Conservation (phyloP, 2,888 invertebrate genomes). For the Acleris sparsana region DNA sequence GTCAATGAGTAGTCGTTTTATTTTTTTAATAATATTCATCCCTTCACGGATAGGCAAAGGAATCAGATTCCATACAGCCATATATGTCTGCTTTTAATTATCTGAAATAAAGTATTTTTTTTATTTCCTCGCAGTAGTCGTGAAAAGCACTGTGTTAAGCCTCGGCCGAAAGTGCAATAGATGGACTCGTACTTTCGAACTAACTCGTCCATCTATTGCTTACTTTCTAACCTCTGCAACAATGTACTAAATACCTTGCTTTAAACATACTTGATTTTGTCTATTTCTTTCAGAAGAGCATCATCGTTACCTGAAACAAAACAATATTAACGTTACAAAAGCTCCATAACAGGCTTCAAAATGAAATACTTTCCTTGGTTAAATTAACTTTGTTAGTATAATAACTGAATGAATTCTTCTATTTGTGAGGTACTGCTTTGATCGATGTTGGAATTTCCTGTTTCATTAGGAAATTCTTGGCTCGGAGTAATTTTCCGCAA, state of each 20-base stretch:
- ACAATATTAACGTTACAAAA: conserved; percentile 20
- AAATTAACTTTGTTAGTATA: conserved; percentile 29
- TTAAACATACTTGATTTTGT: not conserved
- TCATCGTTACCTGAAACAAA: conserved; percentile 33
- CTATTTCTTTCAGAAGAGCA: conserved; percentile 1
- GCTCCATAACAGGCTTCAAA: conserved; percentile 9
- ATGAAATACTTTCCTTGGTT: conserved; percentile 16
- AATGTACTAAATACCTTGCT: not conserved
- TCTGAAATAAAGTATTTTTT: too few relatives aligned
- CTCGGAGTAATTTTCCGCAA: conserved; percentile 46
- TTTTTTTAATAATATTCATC: too few relatives aligned
- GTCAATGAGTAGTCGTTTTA: too few relatives aligned
- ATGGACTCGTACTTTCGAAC: too few relatives aligned
- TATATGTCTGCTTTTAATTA: too few relatives aligned
- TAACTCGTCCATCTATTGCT: too few relatives aligned
- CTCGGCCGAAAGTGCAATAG: too few relatives aligned
- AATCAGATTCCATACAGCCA: too few relatives aligned
- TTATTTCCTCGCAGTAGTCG: too few relatives aligned
- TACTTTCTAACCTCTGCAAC: too few relatives aligned
- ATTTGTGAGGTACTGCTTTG: conserved; percentile 46
- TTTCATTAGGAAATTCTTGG: conserved; percentile 57
- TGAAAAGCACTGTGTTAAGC: too few relatives aligned
- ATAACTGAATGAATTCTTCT: conserved; percentile 36
- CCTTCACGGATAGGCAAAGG: too few relatives aligned
- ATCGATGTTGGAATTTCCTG: conserved; percentile 54